These are phyloP conservation scores for Semnornis frantzii DNA, from an alignment of 2,113 vertebrate genomes.

Conservation along the genomic window DNA sequence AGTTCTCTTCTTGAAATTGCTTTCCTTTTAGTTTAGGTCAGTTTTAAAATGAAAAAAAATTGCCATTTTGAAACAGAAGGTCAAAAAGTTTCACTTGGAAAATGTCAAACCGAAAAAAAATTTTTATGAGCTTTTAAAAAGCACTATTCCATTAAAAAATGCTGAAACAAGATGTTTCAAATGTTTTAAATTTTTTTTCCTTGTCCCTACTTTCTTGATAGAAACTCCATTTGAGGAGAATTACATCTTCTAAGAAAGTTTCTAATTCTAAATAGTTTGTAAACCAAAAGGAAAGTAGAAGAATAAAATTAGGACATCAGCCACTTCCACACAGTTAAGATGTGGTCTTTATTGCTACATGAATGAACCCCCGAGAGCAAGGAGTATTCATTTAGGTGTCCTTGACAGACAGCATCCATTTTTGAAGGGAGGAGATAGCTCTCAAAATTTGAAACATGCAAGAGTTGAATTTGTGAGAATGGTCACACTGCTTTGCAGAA, in stretches of 20 bases:
- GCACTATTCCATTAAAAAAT: background rate
- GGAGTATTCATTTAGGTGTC: background rate
- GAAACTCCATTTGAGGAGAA: conserved; percentile 9
- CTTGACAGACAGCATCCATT: conserved; percentile 13
- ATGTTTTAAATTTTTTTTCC: background rate
- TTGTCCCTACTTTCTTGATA: background rate
- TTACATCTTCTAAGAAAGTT: background rate
- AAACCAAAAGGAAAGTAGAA: background rate
- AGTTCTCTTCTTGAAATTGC: background rate
- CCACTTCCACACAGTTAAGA: background rate
- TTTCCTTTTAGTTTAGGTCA: background rate
- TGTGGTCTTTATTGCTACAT: background rate
- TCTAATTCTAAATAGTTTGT: background rate
- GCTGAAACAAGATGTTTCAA: background rate
- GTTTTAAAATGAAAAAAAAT: background rate
- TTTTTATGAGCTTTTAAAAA: background rate
- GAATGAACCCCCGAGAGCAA: background rate
- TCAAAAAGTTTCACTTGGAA: background rate
- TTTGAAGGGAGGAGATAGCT: background rate
- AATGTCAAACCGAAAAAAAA: background rate
- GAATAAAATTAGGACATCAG: background rate
- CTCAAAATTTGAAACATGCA: background rate
- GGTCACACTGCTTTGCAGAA: background rate
- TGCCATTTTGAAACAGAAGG: background rate
- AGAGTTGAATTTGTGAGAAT: background rate